Evolutionary conservation across 2,888 invertebrate genomes (phyloP), one percentile per base, ranked within the genome.

Genomic region (Caenorhabditis doughertyi): DNA sequence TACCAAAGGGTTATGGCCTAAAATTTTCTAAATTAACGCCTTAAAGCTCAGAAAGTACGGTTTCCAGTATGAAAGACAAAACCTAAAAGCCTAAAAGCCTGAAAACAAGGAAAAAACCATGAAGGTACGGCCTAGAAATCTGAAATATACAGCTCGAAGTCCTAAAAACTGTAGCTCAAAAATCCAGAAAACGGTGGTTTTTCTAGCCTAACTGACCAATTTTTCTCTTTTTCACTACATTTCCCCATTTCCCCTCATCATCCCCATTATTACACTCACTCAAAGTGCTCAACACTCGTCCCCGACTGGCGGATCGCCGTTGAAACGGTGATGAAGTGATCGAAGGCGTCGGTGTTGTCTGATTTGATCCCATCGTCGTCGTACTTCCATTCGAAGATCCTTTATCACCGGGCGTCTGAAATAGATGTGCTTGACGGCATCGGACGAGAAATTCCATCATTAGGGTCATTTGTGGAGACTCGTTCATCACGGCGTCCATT

Each of bases 391-490:
- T 42, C 13, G 42, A 42, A 42, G 42, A 7, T 7, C 16, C 9
- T 16, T 8, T 13, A 13, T 8, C 42, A 3, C 7, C 35, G 35
- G 49, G 47, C 5, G n/a, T 29, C 16, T 3, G 49, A n/a, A 81
- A 81, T 2, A 81, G 11, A 18, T 76, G 76, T 0, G 81, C 49
- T 39, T 82, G 82, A 18, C 82, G 72, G 13, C 82, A 82, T 49
- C 82, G 16, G n/a, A 82, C 73, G n/a, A 82, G 23, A 21, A 82
- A 82, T 3, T 82, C 82, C 47, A 79, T 60, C 58, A 73, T 64
- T 11, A 64, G 29, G 3, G 55, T 62, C 60, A 73, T 62, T n/a
- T 67, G 42, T 0, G 55, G 55, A 4, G 60, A 62, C 2, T 51
- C 51, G 64, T 51, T 39, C 68, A 82, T 79, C 27, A 56, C 18